Base-by-base conservation (phyloP, 2,888 invertebrate genomes). In the Aplocera efformata region DNA sequence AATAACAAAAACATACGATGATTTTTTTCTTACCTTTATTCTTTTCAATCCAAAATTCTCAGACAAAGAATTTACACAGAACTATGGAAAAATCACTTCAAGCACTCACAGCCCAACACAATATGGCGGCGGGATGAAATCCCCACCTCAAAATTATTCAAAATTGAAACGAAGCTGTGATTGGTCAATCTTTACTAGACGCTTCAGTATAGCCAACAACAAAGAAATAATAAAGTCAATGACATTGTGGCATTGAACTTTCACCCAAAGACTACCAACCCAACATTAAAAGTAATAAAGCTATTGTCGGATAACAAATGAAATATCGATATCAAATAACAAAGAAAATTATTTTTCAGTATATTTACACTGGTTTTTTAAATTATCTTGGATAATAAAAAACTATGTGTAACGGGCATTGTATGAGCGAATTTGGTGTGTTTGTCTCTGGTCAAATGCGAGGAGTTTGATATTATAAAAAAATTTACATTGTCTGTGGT, bases 61-160 rank as follows among this genome's bases (percentile, higher is more conserved):
- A 66, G 63, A 76, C 76, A 75, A 78, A 72, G 76, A 81, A 79
- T 74, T 79, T 72, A 77, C 86, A 88, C 86, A 67, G 67, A 65
- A 52, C 46, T 75, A 58, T 64, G 38, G 63, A 63, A 65, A 75
- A 72, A 68, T 82, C 85, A 85, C 85, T 80, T 74, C 60, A 63
- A 82, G 80, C 82, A 86, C 84, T 75, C 81, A 84, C 82, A 82
- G 85, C 81, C 69, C 72, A 75, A 79, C 81, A 85, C 86, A 88
- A 86, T 88, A 88, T 86, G 86, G 86, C 86, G 86, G 83, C 81
- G 74, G 77, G 72, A 73, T 64, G 59, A 76, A 75, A 80, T 82
- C 86, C 82, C 86, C 85, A 79, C 85, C 81, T 79, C 69, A 67
- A 79, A 77, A 69, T 71, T 76, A 80, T 83, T 85, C 70, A 81